Base-by-base conservation (phyloP, 1,140 invertebrate species). In the Gonioctena quinquepunctata region DNA sequence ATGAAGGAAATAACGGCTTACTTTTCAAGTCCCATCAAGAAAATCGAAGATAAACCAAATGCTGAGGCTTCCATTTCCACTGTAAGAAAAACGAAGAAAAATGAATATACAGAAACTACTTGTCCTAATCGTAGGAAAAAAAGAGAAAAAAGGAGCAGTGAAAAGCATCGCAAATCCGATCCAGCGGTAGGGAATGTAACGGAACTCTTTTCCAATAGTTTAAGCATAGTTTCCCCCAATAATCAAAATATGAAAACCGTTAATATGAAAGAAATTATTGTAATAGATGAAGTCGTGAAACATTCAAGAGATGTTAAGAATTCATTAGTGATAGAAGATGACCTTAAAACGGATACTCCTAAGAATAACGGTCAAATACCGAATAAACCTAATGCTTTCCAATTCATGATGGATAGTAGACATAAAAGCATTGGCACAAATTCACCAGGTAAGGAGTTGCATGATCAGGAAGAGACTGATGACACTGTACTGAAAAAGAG, bases 361-460 rank as follows among this genome's bases (percentile, higher is more conserved):
- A 50, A 19, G 0, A 18, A 61, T 19, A 25, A 19, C 13, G 22
- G 19, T 59, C 80, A 76, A 76, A 26, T 73, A 22, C 5, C 5
- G 33, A 42, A 13, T 2, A 42, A 42, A 1, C 33, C 33, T 4
- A 81, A 90, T 86, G 88, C 87, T 22, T 90, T 90, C 80, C 83
- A 88, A 72, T 75, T 90, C 28, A 83, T 90, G 81, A 90, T 90
- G 89, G 86, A 87, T 70, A 85, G 86, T 19, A 82, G 88, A 71
- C 86, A 88, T 75, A 89, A 88, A 74, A 84, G 84, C 33, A 86
- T 90, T 70, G 89, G 89, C 13, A 77, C 75, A n/a, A 90, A 90
- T 83, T 86, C 87, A 18, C 85, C 85, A 8, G 89, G 88, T 0
- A 87, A 86, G 79, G 84, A 86, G 57, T 79, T 75, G 76, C 50